phyloP scores from a whole-genome alignment of 2,888 invertebrate genomes.

The Temnothorax rugatulus region DNA sequence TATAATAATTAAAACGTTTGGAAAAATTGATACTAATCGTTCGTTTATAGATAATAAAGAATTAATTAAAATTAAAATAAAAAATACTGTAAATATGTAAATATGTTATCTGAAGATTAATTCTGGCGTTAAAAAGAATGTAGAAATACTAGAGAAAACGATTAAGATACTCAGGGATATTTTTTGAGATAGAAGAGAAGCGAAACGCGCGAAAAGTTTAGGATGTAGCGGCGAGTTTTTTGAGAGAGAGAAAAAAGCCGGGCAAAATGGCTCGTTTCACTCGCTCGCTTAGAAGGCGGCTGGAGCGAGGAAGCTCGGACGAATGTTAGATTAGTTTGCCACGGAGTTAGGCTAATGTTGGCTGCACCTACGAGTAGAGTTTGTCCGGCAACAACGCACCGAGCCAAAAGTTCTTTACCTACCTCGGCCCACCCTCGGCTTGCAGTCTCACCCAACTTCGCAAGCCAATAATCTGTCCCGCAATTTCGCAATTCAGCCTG shows the following conservation, averaged over 20 bases:
- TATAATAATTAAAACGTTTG: background rate
- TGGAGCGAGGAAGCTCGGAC: constrained; percentile 75
- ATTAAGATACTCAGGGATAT: constrained; percentile 69
- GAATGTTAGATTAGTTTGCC: constrained; percentile 85
- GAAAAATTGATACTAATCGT: background rate
- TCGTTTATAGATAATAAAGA: background rate
- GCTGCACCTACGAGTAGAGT: constrained; percentile 81
- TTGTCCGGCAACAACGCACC: constrained; percentile 80
- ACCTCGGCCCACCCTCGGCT: constrained; percentile 71
- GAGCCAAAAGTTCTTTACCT: constrained; percentile 82
- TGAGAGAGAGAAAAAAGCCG: constrained; percentile 51
- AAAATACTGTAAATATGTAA: background rate
- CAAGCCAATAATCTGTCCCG: constrained; percentile 82
- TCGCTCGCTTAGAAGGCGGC: constrained; percentile 28
- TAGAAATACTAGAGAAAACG: constrained; percentile 8
- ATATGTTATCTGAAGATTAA: constrained; percentile 27
- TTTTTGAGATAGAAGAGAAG: constrained; percentile 61
- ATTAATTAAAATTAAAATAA: constrained; percentile 5
- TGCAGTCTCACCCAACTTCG: constrained; percentile 78
- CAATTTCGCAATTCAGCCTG: constrained; percentile 79
- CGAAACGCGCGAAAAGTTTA: constrained; percentile 68
- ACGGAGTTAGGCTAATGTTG: constrained; percentile 83
- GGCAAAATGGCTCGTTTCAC: constrained; percentile 27
- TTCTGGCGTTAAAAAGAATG: background rate
- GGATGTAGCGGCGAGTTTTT: constrained; percentile 60